phyloP scores from a whole-genome alignment of 2,113 vertebrate species.

The Porphyrio hochstetteri region DNA sequence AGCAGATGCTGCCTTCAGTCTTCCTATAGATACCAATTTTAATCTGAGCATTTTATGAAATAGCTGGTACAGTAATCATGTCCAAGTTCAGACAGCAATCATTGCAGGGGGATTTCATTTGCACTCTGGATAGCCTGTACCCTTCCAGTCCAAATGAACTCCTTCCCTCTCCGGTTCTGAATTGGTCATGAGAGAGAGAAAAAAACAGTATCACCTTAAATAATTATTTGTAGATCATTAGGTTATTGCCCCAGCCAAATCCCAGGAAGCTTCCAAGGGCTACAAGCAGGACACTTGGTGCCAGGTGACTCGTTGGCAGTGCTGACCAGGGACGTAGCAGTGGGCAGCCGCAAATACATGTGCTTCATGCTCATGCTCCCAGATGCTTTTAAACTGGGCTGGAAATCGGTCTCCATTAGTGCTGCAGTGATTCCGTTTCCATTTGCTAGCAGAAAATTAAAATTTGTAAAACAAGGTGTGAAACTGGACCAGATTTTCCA shows the following conservation, averaged over 20 bases:
- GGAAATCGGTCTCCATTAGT: not conserved
- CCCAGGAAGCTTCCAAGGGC: not conserved
- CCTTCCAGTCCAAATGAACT: not conserved
- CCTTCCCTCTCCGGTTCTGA: not conserved
- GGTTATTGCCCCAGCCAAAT: not conserved
- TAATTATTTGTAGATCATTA: not conserved
- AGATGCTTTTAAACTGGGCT: not conserved
- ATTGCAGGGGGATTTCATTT: not conserved
- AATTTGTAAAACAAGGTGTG: not conserved
- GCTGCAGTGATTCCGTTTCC: not conserved
- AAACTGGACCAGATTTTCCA: not conserved
- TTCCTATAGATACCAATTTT: not conserved
- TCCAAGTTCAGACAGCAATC: not conserved
- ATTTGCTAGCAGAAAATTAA: not conserved
- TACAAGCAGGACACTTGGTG: not conserved
- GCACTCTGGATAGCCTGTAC: not conserved
- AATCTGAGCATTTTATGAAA: not conserved
- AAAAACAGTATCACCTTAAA: not conserved
- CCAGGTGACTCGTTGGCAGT: not conserved
- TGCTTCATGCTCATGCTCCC: not conserved
- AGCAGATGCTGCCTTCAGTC: not conserved
- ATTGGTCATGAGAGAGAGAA: not conserved
- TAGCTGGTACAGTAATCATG: not conserved
- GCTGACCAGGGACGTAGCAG: not conserved
- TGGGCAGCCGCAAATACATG: accelerated